phyloP scores from a whole-genome alignment of 2,113 vertebrate species.

The Coturnix japonica region DNA sequence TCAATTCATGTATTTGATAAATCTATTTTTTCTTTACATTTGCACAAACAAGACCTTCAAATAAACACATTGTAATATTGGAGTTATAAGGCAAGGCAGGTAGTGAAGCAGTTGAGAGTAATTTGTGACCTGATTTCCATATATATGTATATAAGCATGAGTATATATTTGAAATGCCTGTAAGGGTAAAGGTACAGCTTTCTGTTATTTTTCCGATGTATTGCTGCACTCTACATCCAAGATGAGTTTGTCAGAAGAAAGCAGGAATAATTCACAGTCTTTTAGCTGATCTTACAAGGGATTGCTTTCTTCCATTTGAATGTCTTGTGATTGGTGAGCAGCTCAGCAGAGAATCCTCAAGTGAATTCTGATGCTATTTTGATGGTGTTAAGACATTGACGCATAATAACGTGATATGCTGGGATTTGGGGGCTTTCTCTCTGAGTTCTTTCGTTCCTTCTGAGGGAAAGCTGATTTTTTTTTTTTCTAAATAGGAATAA shows the following conservation, averaged over 20 bases:
- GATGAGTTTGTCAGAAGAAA: conserved; percentile 67
- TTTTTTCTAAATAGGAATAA: conserved; percentile 1
- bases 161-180: not conserved
- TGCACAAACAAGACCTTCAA: not conserved
- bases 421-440: conserved; percentile 17
- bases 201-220: not conserved
- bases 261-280: conserved; percentile 50
- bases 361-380: conserved; percentile 68
- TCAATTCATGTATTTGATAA: not conserved
- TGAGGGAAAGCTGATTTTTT: not conserved
- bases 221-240: not conserved
- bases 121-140: not conserved
- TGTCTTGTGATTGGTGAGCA: conserved; percentile 56
- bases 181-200: not conserved
- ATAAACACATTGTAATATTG: fast-evolving
- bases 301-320: conserved; percentile 54
- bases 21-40: not conserved
- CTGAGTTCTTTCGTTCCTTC: conserved; percentile 34
- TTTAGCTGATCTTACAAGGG: conserved; percentile 62
- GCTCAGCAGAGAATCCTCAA: conserved; percentile 57
- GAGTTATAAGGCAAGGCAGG: not conserved
- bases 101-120: not conserved
- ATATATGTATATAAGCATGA: too few relatives aligned
- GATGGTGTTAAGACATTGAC: conserved; percentile 73
- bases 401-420: conserved; percentile 54